These are phyloP conservation scores for Rhorus exstirpatorius DNA, from an alignment of 2,888 invertebrate genomes.

Conservation along the genomic window DNA sequence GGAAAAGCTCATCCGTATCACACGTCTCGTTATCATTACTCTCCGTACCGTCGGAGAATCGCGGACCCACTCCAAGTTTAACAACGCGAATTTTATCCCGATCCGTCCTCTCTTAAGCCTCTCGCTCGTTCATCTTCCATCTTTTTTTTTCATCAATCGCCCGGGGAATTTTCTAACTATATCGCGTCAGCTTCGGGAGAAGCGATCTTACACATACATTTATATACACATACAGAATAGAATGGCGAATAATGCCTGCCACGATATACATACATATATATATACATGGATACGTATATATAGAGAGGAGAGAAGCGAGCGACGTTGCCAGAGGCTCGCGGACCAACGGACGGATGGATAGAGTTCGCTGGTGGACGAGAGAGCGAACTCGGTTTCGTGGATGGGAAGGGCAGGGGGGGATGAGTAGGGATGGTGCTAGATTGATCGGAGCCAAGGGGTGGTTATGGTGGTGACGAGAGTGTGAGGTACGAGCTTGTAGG, in stretches of 20 bases:
- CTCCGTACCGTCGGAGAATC: constrained; percentile 48
- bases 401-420: constrained; percentile 62
- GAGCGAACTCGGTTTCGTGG: constrained; percentile 44
- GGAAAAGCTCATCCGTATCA: constrained; percentile 8
- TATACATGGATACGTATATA: constrained; percentile 4
- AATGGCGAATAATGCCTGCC: constrained; percentile 71
- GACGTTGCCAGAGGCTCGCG: constrained; percentile 67
- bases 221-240: constrained; percentile 55
- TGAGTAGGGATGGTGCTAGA: constrained; percentile 78
- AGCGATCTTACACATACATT: constrained; percentile 64
- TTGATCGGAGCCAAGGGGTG: constrained; percentile 79
- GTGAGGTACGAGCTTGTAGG: constrained; percentile 73
- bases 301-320: constrained; percentile 57
- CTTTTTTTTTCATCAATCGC: constrained; percentile 69
- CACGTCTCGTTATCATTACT: constrained; percentile 54
- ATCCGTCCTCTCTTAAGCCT: constrained; percentile 53
- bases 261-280: constrained; percentile 20
- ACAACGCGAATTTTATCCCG: constrained; percentile 63
- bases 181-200: constrained; percentile 58
- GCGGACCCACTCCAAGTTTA: constrained; percentile 64
- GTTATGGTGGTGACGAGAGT: constrained; percentile 75
- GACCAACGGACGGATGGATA: constrained; percentile 67
- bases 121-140: constrained; percentile 69
- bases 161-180: constrained; percentile 59
- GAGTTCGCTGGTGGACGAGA: constrained; percentile 66